Evolutionary conservation across 2,888 invertebrate species (phyloP), one percentile per base, ranked within the genome.

Genomic region (Xestia sexstrigata): DNA sequence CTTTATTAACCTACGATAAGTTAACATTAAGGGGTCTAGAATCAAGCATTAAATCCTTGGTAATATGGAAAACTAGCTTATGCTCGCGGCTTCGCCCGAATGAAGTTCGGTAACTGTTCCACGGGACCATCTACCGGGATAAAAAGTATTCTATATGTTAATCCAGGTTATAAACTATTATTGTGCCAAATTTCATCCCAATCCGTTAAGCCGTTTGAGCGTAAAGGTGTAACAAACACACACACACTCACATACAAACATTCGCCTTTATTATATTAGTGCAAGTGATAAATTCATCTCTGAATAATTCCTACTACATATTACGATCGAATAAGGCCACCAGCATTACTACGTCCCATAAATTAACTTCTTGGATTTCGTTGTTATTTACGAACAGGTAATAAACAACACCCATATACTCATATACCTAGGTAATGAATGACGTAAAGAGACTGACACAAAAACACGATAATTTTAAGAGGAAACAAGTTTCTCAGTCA

Each of bases 401-500:
- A 85, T 60, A 78, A 55, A 55, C 30, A 78, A 49, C 13, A 76
- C 13, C 23, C 20, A 60, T 52, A 55, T 13, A 65, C 42, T 65
- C 15, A 65, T 15, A 13, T 63, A 65, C 42, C 39, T 42, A 60
- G 30, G 55, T 81, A 74, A 81, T 74, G 42, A n/a, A 74, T 87
- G 88, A 88, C 82, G 88, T 82, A 75, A 80, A 35, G n/a, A 60
- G 72, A 77, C 71, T 70, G 74, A 74, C 71, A 85, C 60, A 83
- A 85, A 87, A 88, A 85, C 88, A 84, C 69, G 72, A 72, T 74
- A 68, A 69, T 68, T 73, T 78, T 81, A 81, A 76, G 63, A 85
- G 82, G 74, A 87, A 87, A 88, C 89, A 42, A 58, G 88, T 87
- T 84, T 84, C 74, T 74, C 72, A 81, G 68, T 87, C 88, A 89